phyloP scores from a whole-genome alignment of 2,888 invertebrate genomes.

The Tachina grossa region DNA sequence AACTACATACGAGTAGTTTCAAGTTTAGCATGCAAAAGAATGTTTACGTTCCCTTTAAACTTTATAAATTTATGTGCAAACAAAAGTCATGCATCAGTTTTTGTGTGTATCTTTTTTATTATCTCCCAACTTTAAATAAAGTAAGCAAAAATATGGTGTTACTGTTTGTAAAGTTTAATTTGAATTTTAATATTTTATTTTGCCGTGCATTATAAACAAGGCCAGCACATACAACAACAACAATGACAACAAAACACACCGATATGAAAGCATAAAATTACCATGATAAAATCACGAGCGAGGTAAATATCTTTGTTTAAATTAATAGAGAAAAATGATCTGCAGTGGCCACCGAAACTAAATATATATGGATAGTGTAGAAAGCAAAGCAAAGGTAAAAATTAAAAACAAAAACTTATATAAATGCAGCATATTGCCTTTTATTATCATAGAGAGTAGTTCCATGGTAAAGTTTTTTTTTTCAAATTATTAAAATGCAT shows the following conservation, averaged over 20 bases:
- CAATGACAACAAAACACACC: not conserved
- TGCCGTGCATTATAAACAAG: slow-evolving; percentile 33
- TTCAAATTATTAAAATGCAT: not conserved
- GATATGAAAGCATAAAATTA: slow-evolving; percentile 4
- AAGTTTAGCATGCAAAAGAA: not conserved
- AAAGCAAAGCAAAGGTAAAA: not conserved
- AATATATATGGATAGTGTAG: slow-evolving; percentile 26
- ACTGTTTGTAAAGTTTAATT: slow-evolving; percentile 58
- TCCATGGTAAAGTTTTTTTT: slow-evolving; percentile 14
- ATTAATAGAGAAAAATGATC: slow-evolving; percentile 64
- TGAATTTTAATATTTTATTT: slow-evolving; percentile 60
- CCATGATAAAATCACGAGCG: slow-evolving; percentile 31
- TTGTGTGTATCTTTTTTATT: not conserved
- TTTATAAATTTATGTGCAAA: not conserved
- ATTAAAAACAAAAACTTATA: not conserved
- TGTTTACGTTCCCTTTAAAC: slow-evolving; percentile 2
- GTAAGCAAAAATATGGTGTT: slow-evolving; percentile 40
- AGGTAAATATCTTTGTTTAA: slow-evolving; percentile 50
- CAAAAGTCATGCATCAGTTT: not conserved
- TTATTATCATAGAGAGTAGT: slow-evolving; percentile 1
- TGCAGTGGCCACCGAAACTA: slow-evolving; percentile 51
- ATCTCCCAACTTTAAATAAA: slow-evolving; percentile 25
- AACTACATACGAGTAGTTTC: too few species aligned
- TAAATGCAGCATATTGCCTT: slow-evolving; percentile 13
- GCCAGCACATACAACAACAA: slow-evolving; percentile 1